A percentile compares a stretch with the other conserved stretches of the same genome.
These are phyloP conservation scores for Xestoiulus laeticollis DNA, from an alignment of 2,888 invertebrate genomes.

Conservation along the genomic window DNA sequence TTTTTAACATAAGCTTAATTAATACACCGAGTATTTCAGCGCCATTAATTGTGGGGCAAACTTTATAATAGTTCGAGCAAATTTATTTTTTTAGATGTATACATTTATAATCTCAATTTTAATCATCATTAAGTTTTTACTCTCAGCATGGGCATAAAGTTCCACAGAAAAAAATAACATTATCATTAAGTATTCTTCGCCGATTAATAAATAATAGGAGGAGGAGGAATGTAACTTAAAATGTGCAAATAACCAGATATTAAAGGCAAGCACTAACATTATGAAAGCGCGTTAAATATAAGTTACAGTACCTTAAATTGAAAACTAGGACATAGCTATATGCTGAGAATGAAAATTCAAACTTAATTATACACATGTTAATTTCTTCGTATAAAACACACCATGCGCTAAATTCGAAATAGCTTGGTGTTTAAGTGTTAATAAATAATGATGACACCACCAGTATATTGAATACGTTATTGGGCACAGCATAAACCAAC, in stretches of 20 bases:
- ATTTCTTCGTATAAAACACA: background rate
- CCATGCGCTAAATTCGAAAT: background rate
- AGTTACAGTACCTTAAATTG: too few species aligned
- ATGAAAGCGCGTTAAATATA: background rate
- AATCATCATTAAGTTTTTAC: background rate
- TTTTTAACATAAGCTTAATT: too few species aligned
- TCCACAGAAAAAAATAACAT: background rate
- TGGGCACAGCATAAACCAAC: background rate
- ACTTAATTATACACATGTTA: conserved; percentile 10
- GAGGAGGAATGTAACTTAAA: background rate
- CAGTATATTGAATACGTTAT: background rate
- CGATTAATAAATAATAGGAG: background rate
- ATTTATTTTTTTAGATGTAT: too few species aligned
- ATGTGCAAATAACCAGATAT: background rate
- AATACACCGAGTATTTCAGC: too few species aligned
- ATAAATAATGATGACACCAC: background rate
- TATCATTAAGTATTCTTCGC: background rate
- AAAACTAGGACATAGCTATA: background rate
- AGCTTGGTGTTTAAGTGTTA: background rate
- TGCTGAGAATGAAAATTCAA: background rate
- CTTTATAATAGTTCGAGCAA: too few species aligned
- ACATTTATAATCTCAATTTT: background rate
- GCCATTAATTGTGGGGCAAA: too few species aligned
- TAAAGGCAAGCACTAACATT: background rate
- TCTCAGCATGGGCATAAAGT: too few species aligned